phyloP scores from a whole-genome alignment of 1,140 invertebrate genomes.

The Halesus radiatus region DNA sequence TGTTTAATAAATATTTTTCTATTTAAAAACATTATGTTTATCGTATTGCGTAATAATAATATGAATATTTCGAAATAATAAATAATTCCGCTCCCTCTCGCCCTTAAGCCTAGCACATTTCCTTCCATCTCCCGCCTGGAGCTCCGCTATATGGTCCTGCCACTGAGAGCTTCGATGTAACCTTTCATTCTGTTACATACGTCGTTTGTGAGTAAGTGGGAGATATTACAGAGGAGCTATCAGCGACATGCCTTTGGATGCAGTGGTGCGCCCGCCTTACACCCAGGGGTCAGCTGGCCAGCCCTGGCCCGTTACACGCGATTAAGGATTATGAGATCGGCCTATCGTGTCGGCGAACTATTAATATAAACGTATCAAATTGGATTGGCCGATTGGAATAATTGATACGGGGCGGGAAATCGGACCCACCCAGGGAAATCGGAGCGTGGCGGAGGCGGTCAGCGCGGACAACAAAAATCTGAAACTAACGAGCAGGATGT shows the following conservation, averaged over 20 bases:
- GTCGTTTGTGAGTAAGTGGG: too few species aligned
- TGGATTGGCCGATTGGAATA: conserved; percentile 36
- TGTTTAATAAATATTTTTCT: too few species aligned
- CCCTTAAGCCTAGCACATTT: not conserved
- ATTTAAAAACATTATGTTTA: too few species aligned
- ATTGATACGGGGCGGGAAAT: conserved; percentile 42
- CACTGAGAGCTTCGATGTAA: too few species aligned
- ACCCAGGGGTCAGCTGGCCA: not conserved
- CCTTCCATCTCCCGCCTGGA: not conserved
- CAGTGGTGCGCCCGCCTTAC: not conserved
- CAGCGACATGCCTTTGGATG: too few species aligned
- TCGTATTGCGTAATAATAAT: too few species aligned
- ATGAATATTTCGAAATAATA: too few species aligned
- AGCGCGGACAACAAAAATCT: conserved; percentile 13
- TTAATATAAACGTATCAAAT: conserved; percentile 46
- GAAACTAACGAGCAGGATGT: conserved; percentile 26
- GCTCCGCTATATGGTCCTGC: too few species aligned
- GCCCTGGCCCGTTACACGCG: conserved; percentile 21
- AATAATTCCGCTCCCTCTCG: too few species aligned
- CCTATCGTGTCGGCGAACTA: conserved; percentile 40
- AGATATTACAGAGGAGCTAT: too few species aligned
- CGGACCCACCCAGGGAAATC: conserved; percentile 29
- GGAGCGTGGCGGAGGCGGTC: conserved; percentile 15
- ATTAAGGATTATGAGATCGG: conserved; percentile 32
- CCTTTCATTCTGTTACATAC: too few species aligned